Evolutionary conservation across 2,797 vertebrate genomes (phyloP), one percentile per base, ranked within the genome.

Genomic region (Epinephelus malabaricus): DNA sequence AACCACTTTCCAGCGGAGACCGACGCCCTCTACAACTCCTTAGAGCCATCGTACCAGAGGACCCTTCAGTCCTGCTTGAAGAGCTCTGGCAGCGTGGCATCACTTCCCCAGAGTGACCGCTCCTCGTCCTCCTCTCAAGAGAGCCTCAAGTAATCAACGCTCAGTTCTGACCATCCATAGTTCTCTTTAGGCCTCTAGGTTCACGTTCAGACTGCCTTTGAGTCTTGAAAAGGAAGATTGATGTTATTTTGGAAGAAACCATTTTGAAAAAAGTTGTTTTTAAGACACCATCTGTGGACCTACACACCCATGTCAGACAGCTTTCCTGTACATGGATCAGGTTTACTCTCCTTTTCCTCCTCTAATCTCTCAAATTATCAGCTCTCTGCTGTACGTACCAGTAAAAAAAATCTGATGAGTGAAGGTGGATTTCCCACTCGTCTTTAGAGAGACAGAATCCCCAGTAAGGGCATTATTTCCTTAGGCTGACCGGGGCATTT

Each of bases 41-140:
- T 99, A 80, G 98, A 99, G 91, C 78, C 97, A 0, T 97, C 97
- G 12, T 99, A 99, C 93, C 98, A 99, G 91, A 97, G 89, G 92
- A 97, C 96, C 50, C 97, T 99, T 76, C 97, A 98, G 91, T 97
- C 97, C 0, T 97, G 92, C 87, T 88, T 99, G 84, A 97, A 96
- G 93, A 98, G 96, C 90, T 98, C 97, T 21, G 97, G 97, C 86
- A 99, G 98, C 7, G 95, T 97, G 77, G 96, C 98, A 17, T 99
- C 98, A 19, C 97, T 99, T 74, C 98, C 98, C 40, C 97, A 98
- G 83, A 99, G 97, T 64, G 98, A 99, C 92, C 96, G 98, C 70
- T 99, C 98, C n/a, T 99, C 98, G 8, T 99, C 98, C 30, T 98
- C 97, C 76, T 99, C 98, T 49, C 98, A 99, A 84, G 98, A 99